Evolutionary conservation across 2,888 invertebrate genomes (phyloP), one percentile per base, ranked within the genome.

Genomic region (Nematopogon swammerdamellus): DNA sequence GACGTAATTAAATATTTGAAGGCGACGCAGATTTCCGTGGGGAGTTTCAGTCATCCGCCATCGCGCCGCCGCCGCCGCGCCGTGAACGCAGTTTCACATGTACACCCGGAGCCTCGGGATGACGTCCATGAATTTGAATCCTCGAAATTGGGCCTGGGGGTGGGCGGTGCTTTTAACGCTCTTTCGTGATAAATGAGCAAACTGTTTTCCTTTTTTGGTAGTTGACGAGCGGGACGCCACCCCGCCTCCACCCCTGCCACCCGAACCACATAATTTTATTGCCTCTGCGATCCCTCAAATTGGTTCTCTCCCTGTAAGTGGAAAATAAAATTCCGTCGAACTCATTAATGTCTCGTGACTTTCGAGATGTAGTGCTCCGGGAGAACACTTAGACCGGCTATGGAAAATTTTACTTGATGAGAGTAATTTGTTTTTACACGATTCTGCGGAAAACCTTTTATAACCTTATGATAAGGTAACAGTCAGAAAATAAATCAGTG

Each of bases 1-100:
- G 62, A 71, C 73, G 75, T 79, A 77, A 79, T 79, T 79, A 79
- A 79, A 77, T 79, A 77, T 79, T 79, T 75, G 77, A 74, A 75
- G 75, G n/a, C n/a, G n/a, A 76, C 70, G 75, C 75, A 75, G 77
- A 77, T 77, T 77, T 77, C 76, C 76, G 67, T 71, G 58, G 74
- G 74, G 76, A 76, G 45, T 49, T 49, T 10, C 25, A 25, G 25
- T 10, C 25, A 10, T 25, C 25, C 10, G 4, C n/a, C 36, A 8
- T 4, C 25, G 25, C 25, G 25, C 5, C 25, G 25, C 25, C 6
- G 36, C 36, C 36, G 4, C 36, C 11, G 8, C 25, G 8, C 5
- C 8, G 8, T 25, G 25, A 25, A 25, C n/a, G n/a, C n/a, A n/a
- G n/a, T n/a, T n/a, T n/a, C n/a, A n/a, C n/a, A n/a, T n/a, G n/a